Conservation (phyloP, 2,888 invertebrate genomes). For the Melanotus villosus region DNA sequence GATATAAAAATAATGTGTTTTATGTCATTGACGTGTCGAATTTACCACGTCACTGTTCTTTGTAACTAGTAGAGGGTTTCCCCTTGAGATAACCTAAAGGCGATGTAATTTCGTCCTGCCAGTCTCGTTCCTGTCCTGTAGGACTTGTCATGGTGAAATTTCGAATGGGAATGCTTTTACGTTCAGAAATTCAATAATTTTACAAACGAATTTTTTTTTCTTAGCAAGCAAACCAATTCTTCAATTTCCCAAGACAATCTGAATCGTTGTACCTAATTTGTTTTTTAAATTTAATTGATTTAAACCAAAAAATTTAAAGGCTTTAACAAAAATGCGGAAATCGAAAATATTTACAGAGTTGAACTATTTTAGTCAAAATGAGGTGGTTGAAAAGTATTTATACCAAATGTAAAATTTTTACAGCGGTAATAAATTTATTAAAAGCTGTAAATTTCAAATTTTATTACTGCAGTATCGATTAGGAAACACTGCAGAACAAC, state of each 20-base stretch:
- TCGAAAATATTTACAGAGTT: too few relatives aligned
- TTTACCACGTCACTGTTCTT: background rate
- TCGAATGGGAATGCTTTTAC: constrained; percentile 3
- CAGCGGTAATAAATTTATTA: too few relatives aligned
- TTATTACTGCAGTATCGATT: background rate
- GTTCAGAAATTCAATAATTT: background rate
- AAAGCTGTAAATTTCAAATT: too few relatives aligned
- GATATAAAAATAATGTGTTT: too few relatives aligned
- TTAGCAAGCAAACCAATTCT: background rate
- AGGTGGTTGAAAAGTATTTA: too few relatives aligned
- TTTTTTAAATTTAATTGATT: too few relatives aligned
- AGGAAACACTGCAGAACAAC: background rate
- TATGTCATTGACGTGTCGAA: background rate
- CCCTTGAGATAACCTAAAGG: constrained; percentile 6
- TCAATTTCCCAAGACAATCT: too few relatives aligned
- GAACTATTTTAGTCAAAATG: too few relatives aligned
- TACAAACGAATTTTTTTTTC: background rate
- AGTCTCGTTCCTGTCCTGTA: constrained; percentile 13
- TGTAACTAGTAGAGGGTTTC: background rate
- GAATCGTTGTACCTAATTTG: too few relatives aligned
- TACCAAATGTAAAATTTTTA: too few relatives aligned
- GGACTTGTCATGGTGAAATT: background rate
- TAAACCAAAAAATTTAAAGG: too few relatives aligned
- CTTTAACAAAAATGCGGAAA: too few relatives aligned
- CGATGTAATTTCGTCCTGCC: constrained; percentile 22